Evolutionary conservation across 1,140 invertebrate genomes (phyloP).

Genomic region (Achroia grisella): DNA sequence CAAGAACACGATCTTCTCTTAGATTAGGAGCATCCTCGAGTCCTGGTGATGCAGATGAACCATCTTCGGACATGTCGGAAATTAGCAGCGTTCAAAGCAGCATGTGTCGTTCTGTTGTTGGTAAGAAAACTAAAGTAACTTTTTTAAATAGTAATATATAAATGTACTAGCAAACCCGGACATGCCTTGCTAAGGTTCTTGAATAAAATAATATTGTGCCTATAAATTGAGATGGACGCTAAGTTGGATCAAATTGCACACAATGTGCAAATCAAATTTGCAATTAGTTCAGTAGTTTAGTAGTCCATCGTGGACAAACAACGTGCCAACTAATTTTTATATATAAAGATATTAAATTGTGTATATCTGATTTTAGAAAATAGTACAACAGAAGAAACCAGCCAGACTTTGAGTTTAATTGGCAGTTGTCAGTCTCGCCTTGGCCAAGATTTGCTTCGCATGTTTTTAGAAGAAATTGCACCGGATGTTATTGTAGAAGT

Average conservation of each 20-base stretch:
- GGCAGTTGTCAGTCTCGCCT: conserved; percentile 73
- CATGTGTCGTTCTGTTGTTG: conserved; percentile 46
- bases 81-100: conserved; percentile 62
- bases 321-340: no score
- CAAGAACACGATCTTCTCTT: conserved; percentile 38
- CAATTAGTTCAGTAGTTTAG: no score
- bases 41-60: conserved; percentile 40
- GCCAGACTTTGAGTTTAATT: conserved; percentile 50
- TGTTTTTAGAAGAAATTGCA: conserved; percentile 92
- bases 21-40: conserved; percentile 24
- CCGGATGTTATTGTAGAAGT: conserved; percentile 89
- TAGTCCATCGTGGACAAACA: no score
- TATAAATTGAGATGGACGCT: no score
- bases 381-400: conserved; percentile 48
- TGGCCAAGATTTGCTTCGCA: conserved; percentile 88
- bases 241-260: no score
- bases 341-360: no score
- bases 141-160: neutral
- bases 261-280: no score
- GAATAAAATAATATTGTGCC: neutral
- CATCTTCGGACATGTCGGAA: conserved; percentile 49
- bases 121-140: conserved; percentile 36
- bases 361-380: conserved; percentile 50
- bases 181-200: no score
- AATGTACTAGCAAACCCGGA: neutral